phyloP scores from a whole-genome alignment of 2,797 vertebrate species.

The Mormyrus proboscirostris region DNA sequence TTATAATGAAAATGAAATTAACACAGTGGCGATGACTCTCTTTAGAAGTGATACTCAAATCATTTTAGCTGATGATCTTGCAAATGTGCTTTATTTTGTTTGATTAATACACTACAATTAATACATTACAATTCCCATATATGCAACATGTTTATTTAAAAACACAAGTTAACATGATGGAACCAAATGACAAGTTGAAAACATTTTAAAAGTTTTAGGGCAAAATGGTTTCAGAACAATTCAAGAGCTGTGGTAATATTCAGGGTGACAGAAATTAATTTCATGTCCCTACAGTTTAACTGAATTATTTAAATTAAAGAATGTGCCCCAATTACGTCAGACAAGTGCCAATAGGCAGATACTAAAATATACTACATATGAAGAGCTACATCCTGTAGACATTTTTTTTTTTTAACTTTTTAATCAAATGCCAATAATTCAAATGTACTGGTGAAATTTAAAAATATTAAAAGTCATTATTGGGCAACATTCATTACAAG shows the following conservation, averaged over 20 bases:
- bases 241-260: neutral
- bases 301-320: slow-evolving; percentile 2
- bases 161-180: neutral
- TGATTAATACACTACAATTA: neutral
- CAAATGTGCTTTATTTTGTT: neutral
- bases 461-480: neutral
- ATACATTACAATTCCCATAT: neutral
- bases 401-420: neutral
- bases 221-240: neutral
- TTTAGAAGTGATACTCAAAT: neutral
- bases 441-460: neutral
- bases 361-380: neutral
- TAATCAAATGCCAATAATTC: neutral
- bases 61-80: neutral
- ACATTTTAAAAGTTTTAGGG: neutral
- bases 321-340: neutral
- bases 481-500: neutral
- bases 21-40: neutral
- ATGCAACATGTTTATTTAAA: neutral
- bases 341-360: neutral
- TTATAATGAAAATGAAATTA: neutral
- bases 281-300: neutral
- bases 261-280: neutral
- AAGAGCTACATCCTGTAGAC: neutral
- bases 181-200: neutral